phyloP scores from a whole-genome alignment of 2,797 vertebrate species.

The Neosilurus hyrtlii region DNA sequence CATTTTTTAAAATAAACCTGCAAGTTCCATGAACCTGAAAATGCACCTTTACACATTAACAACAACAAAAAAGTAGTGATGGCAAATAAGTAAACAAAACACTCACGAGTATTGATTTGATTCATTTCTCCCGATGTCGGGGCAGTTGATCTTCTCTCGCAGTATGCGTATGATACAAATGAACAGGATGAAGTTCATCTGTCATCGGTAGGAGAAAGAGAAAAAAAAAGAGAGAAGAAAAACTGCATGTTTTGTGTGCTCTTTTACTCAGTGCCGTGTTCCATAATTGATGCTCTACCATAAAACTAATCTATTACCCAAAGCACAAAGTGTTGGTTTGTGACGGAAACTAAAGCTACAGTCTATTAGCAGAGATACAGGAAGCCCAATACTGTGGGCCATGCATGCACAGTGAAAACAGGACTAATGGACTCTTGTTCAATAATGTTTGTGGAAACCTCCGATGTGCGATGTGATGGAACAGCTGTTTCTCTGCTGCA shows the following conservation, averaged over 20 bases:
- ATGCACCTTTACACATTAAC: background rate
- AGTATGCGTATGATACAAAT: conserved; percentile 93
- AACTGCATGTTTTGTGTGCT: conserved; percentile 12
- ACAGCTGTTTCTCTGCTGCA: conserved; percentile 29
- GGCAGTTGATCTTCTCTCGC: conserved; percentile 91
- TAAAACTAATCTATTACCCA: conserved; percentile 17
- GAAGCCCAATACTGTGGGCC: conserved; percentile 13
- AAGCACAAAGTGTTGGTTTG: conserved; percentile 31
- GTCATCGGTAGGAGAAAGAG: conserved; percentile 8
- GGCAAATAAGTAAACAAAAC: background rate
- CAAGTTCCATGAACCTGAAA: background rate
- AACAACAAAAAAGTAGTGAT: background rate
- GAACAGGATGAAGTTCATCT: conserved; percentile 94
- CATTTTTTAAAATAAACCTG: background rate
- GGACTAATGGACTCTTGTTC: conserved; percentile 34
- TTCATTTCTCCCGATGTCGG: conserved; percentile 86
- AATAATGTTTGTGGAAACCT: conserved; percentile 35
- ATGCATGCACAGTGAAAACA: background rate
- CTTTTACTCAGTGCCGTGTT: background rate
- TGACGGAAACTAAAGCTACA: conserved; percentile 12
- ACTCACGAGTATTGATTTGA: conserved; percentile 94
- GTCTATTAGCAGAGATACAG: conserved; percentile 31
- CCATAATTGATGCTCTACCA: conserved; percentile 10
- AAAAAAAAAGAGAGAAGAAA: conserved; percentile 14
- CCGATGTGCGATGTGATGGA: conserved; percentile 21